Conservation (phyloP, 1,140 invertebrate species). For the Drosophila subobscura region DNA sequence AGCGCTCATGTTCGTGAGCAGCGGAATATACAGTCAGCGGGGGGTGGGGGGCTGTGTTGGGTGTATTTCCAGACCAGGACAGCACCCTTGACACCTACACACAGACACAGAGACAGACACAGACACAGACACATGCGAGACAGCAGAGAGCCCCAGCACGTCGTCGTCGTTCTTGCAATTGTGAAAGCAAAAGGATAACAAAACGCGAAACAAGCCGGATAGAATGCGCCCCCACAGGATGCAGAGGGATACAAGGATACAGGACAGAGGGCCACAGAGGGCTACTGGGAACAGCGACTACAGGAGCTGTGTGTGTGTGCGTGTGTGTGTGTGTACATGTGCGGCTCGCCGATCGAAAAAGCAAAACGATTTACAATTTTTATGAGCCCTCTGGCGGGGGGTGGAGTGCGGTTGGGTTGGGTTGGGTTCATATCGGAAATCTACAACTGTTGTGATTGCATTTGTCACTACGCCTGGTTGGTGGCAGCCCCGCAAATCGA, state of each 20-base stretch:
- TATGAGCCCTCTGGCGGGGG: conserved; percentile 46
- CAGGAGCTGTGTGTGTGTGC: too few species aligned
- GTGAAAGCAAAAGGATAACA: conserved; percentile 63
- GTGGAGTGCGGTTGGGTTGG: too few species aligned
- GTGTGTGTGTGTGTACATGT: too few species aligned
- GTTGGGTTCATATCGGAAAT: conserved; percentile 23
- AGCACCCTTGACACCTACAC: conserved; percentile 78
- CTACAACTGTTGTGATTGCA: conserved; percentile 63
- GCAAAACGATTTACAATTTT: conserved; percentile 63
- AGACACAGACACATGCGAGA: conserved; percentile 12
- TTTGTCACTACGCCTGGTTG: conserved; percentile 31
- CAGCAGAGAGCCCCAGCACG: conserved; percentile 42
- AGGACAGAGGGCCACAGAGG: too few species aligned
- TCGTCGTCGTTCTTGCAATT: conserved; percentile 58
- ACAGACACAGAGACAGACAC: conserved; percentile 27
- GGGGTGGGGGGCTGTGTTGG: background rate
- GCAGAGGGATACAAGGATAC: too few species aligned
- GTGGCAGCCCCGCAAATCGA: conserved; percentile 46
- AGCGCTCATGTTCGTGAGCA: conserved; percentile 77
- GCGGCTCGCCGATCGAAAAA: background rate
- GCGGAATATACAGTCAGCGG: conserved; percentile 57
- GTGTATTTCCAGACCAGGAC: conserved; percentile 55
- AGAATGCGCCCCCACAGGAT: too few species aligned
- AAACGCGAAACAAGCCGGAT: conserved; percentile 50
- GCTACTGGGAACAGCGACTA: too few species aligned